Base-by-base conservation (phyloP, 2,888 invertebrate genomes). In the Hemicrepidius hirtus region DNA sequence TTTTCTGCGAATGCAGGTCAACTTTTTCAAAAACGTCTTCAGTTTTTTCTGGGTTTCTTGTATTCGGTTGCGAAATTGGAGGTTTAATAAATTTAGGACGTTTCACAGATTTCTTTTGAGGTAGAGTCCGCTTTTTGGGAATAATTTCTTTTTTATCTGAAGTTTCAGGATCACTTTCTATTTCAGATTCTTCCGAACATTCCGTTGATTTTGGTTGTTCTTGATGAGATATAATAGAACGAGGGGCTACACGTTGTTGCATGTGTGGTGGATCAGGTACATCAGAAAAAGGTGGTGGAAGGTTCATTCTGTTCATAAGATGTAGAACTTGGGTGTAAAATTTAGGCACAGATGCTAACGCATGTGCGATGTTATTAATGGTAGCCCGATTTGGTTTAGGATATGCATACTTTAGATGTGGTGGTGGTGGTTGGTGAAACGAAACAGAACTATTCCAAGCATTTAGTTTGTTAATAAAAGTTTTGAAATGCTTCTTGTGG, bases 271-370 rank as follows among this genome's bases (percentile, higher is more conserved):
- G 89, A 87, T 77, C 85, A 57, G 83, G 84, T 70, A 84, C 81
- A 78, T 80, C 77, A 13, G 85, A 89, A 87, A 98, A 97, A 0
- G 98, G 98, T 49, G 93, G 91, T 16, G 94, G 93, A 59, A 98
- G 86, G 84, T 94, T 95, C 96, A 98, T 96, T 86, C 94, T 95
- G 84, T 98, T 98, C 97, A 98, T 97, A 64, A 98, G 88, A 87
- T 98, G 97, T 55, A 98, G 83, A 9, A 94, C 91, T 89, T 95
- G 92, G 0, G 90, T 92, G 83, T 98, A 98, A 85, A 98, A 95
- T 80, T 92, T 92, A 65, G 94, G 93, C 78, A 95, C 92, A 13
- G 90, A 89, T 67, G 93, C 90, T 68, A 98, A 86, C 24, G 93
- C 91, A 84, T 93, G 90, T 3, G 93, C 90, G 73, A 98, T 96